A percentile compares a stretch with the other conserved stretches of the same genome.
Evolutionary conservation across 2,797 vertebrate species (phyloP).

Genomic region (Helostoma temminkii): DNA sequence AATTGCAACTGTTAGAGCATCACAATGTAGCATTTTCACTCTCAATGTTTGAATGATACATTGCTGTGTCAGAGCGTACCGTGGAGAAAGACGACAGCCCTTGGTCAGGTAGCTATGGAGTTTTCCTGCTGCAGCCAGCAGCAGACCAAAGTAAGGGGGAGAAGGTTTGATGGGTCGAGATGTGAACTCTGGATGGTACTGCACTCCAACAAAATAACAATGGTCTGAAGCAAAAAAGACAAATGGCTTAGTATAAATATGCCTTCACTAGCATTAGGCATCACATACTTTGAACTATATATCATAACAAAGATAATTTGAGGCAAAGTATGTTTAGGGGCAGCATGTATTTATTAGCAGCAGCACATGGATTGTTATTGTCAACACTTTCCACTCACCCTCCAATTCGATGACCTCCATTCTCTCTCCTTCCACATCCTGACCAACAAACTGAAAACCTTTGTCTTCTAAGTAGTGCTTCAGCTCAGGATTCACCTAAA

Average conservation of each 20-base stretch:
- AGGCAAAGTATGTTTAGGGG: background rate
- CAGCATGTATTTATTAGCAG: background rate
- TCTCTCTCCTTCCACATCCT: constrained; percentile 92
- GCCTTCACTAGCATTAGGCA: background rate
- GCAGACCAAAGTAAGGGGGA: constrained; percentile 94
- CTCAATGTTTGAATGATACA: background rate
- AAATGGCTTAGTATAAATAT: background rate
- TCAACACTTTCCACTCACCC: constrained; percentile 76
- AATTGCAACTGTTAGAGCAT: no score
- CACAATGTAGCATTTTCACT: no score
- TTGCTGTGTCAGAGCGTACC: constrained; percentile 75
- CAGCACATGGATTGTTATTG: background rate
- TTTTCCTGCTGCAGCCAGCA: constrained; percentile 91
- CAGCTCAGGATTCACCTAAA: constrained; percentile 93
- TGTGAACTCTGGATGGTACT: constrained; percentile 97
- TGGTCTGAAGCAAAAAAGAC: constrained; percentile 83
- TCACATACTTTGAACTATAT: background rate
- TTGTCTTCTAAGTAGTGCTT: constrained; percentile 89
- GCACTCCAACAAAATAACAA: constrained; percentile 95
- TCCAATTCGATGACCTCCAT: constrained; percentile 96
- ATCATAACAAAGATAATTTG: background rate
- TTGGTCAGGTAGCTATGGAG: constrained; percentile 90
- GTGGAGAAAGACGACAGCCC: constrained; percentile 93
- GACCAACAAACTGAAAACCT: constrained; percentile 92
- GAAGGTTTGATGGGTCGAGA: constrained; percentile 97